Evolutionary conservation across 2,888 invertebrate species (phyloP).

Genomic region (Cataglyphis albicans): DNA sequence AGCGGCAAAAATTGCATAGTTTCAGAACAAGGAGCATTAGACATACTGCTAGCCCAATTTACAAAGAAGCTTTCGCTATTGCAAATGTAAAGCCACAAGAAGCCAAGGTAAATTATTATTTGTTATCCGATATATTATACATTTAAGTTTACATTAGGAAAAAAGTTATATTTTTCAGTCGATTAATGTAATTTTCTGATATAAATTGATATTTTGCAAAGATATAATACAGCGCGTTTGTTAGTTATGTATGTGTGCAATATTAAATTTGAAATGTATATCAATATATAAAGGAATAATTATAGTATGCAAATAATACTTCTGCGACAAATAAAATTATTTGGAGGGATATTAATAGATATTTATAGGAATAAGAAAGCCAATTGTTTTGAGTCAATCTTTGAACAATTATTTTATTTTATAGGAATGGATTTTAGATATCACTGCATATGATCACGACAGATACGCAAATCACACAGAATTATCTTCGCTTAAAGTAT

Average conservation of each 20-base stretch:
- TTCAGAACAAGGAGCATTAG: constrained; percentile 84
- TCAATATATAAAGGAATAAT: background rate
- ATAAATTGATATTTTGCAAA: background rate
- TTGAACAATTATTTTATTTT: background rate
- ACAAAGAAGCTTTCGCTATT: constrained; percentile 85
- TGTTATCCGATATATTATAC: constrained; percentile 14
- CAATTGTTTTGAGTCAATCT: background rate
- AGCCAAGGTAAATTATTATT: constrained; percentile 81
- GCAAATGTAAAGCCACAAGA: constrained; percentile 83
- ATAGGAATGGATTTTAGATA: constrained; percentile 86
- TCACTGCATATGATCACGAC: constrained; percentile 86
- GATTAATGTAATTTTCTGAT: background rate
- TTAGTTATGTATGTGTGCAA: background rate
- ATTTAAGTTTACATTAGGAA: background rate
- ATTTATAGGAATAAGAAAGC: background rate
- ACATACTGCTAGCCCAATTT: constrained; percentile 85
- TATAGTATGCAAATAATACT: background rate
- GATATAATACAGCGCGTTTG: background rate
- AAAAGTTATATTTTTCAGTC: background rate
- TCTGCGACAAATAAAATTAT: background rate
- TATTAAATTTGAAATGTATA: background rate
- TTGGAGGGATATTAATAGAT: background rate
- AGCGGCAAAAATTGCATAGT: constrained; percentile 83
- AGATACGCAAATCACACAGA: constrained; percentile 86
- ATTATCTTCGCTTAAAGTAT: constrained; percentile 85